phyloP scores from a whole-genome alignment of 2,888 invertebrate species.

The Coleophora deauratella region DNA sequence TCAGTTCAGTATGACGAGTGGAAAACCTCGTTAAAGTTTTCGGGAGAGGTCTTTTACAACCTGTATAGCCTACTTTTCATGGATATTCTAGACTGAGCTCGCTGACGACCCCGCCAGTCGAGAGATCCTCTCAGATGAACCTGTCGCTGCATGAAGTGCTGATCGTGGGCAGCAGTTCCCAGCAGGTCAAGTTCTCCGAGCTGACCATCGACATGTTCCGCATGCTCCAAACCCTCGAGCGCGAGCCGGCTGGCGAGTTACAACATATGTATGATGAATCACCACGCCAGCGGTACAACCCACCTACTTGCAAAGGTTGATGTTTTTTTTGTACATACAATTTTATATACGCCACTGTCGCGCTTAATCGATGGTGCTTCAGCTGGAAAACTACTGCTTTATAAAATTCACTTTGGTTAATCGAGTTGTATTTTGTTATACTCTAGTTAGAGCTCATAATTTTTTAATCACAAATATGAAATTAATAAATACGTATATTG shows the following conservation, averaged over 20 bases:
- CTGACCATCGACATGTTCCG: constrained; percentile 98
- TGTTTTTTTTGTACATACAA: neutral
- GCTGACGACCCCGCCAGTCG: constrained; percentile 89
- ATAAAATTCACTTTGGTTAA: no score
- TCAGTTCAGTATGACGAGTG: no score
- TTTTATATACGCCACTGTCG: no score
- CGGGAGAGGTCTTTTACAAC: no score
- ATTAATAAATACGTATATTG: no score
- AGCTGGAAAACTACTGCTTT: no score
- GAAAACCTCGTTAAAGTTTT: no score
- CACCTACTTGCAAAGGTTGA: constrained; percentile 25
- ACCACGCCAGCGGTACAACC: constrained; percentile 67
- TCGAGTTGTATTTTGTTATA: no score
- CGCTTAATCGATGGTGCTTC: no score
- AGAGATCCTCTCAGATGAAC: constrained; percentile 89
- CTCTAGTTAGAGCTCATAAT: no score
- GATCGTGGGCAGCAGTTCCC: constrained; percentile 93
- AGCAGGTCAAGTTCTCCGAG: constrained; percentile 97
- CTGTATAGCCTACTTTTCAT: no score
- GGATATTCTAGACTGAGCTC: constrained; percentile 79
- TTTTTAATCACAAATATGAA: no score
- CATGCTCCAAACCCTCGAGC: constrained; percentile 95
- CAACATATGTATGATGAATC: constrained; percentile 76
- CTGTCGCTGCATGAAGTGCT: constrained; percentile 93
- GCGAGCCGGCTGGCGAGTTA: constrained; percentile 90